A percentile compares a stretch with the other conserved stretches of the same genome.
These are phyloP conservation scores for Condylura cristata DNA, from an alignment of 2,113 vertebrate genomes.

Conservation along the genomic window DNA sequence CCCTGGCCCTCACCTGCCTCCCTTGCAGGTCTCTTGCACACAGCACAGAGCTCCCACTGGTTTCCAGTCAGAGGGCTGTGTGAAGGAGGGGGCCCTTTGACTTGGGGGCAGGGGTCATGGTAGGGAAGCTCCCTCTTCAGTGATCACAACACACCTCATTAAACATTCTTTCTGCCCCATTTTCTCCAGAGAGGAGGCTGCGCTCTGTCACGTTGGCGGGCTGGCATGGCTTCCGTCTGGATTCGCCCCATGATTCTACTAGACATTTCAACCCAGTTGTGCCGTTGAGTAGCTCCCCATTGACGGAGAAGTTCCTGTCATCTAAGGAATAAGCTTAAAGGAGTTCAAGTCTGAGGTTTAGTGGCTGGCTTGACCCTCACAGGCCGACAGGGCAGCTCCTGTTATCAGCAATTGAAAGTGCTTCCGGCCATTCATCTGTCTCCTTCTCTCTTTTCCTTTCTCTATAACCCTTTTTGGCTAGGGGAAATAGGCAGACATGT, in stretches of 20 bases:
- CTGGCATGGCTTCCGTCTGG: background rate
- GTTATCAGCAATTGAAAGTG: background rate
- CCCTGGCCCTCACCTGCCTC: background rate
- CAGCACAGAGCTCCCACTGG: background rate
- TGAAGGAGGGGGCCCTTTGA: background rate
- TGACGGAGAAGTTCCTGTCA: constrained; percentile 16
- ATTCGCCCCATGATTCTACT: background rate
- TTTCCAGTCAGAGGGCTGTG: background rate
- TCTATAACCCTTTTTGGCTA: background rate
- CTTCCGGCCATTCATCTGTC: background rate
- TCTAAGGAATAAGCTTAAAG: constrained; percentile 15
- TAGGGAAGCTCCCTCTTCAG: constrained; percentile 16
- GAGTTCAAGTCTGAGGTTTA: background rate
- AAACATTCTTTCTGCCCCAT: constrained; percentile 54
- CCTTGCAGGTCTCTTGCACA: background rate
- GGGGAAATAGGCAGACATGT: background rate
- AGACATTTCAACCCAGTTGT: background rate
- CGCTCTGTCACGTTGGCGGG: constrained; percentile 23
- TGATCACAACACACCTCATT: constrained; percentile 43
- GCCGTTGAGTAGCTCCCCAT: background rate
- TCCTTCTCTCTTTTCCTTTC: constrained; percentile 15
- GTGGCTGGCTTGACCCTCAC: background rate
- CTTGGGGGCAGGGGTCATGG: background rate
- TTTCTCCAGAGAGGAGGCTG: constrained; percentile 51
- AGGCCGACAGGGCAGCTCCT: background rate